Evolutionary conservation across 2,113 vertebrate genomes (phyloP), one percentile per base, ranked within the genome.

Genomic region (Syngnathus floridae): DNA sequence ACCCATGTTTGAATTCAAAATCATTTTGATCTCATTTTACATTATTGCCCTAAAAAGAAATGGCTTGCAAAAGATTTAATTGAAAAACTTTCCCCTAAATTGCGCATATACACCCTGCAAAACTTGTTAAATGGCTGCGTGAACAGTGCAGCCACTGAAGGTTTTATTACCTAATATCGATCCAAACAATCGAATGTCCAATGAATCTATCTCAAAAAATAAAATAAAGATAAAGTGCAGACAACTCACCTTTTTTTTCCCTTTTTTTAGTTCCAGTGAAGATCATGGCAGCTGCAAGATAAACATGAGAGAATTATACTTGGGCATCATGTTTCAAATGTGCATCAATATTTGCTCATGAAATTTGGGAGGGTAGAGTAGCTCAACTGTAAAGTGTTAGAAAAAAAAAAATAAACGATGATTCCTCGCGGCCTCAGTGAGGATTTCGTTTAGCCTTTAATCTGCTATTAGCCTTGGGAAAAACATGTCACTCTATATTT

Each of bases 241-340:
- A 19, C 7, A 36, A 64, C 62, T 64, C 62, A 64, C 62, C 62
- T 8, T 49, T 36, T 3, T 31, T 56, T 13, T 21, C 3, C 2
- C 7, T 55, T 56, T 31, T 48, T 38, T 64, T 21, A 90, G 57
- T 84, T 91, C 92, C 92, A 92, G 87, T 88, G 89, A 82, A 56
- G 54, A 2, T 87, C 74, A 68, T 89, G 79, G 84, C 88, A 84
- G 87, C 90, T 91, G 57, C 22, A 46, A 38, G 43, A 38, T 16
- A 13, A 61, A 41, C 3, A 12, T 22, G 38, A 62, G 17, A 41
- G 7, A 43, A 45, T 45, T 45, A 45, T n/a, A 56, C 21, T 22
- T 60, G 38, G 36, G 36, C 35, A 14, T 37, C 17, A 10, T 11
- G 17, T 60, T 40, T 60, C 52, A 26, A 52, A 55, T 6, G 31